Evolutionary conservation across 1,140 invertebrate species (phyloP).

Genomic region (Macrotrachela quadricornifera): DNA sequence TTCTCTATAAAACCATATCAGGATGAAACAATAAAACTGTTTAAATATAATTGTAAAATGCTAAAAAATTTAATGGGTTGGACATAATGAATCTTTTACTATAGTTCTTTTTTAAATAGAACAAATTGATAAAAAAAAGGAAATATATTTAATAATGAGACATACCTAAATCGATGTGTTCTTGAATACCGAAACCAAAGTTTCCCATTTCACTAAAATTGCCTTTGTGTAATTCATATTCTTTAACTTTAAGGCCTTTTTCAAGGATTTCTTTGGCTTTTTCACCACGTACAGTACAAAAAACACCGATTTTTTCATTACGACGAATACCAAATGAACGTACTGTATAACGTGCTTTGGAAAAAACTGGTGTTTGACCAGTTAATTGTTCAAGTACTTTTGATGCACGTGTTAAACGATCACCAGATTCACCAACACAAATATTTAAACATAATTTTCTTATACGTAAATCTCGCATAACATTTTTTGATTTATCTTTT

Average conservation of each 20-base stretch:
- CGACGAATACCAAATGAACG: constrained; percentile 94
- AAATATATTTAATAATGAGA: too few species aligned
- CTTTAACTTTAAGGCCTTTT: constrained; percentile 67
- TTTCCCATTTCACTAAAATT: constrained; percentile 96
- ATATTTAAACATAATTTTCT: constrained; percentile 95
- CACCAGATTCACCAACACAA: constrained; percentile 96
- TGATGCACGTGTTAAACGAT: constrained; percentile 82
- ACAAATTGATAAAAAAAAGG: too few species aligned
- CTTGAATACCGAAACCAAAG: constrained; percentile 99
- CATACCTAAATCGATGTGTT: constrained; percentile 78
- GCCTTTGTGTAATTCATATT: constrained; percentile 90
- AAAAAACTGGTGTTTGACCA: constrained; percentile 94
- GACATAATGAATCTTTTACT: too few species aligned
- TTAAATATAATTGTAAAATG: too few species aligned
- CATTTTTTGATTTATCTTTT: constrained; percentile 56
- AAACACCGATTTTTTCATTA: constrained; percentile 99
- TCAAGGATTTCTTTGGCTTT: constrained; percentile 99
- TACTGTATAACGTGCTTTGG: constrained; percentile 94
- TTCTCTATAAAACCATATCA: too few species aligned
- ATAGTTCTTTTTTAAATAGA: too few species aligned
- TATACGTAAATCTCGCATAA: constrained; percentile 87
- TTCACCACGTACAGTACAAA: constrained; percentile 89
- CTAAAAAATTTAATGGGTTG: too few species aligned
- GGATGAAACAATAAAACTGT: too few species aligned
- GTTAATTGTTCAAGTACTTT: constrained; percentile 98